Evolutionary conservation across 2,113 vertebrate species (phyloP).

Genomic region (Triplophysa rosa): DNA sequence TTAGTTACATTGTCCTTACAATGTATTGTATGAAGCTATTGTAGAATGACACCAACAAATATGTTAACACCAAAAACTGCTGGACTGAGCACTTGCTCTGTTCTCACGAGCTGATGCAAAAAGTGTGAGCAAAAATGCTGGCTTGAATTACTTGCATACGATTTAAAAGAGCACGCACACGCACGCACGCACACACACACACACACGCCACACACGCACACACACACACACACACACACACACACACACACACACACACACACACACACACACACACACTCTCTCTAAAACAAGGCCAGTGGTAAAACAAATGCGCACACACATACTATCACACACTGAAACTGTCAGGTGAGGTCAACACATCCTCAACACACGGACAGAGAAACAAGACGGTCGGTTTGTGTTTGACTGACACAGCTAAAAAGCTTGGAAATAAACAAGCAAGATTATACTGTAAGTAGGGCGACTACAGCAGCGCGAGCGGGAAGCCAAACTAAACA

Average conservation of each 20-base stretch:
- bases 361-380: constrained; percentile 13
- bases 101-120: neutral
- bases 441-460: constrained; percentile 1
- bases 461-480: neutral
- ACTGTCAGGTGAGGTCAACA: constrained; percentile 24
- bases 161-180: neutral
- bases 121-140: constrained; percentile 1
- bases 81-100: neutral
- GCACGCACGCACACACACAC: no score
- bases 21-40: no score
- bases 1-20: no score
- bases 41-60: no score
- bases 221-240: no score
- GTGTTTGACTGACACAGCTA: constrained; percentile 32
- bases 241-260: no score
- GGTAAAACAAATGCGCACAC: constrained; percentile 8
- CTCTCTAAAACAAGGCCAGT: neutral
- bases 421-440: constrained; percentile 2
- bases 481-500: constrained; percentile 32
- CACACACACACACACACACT: neutral
- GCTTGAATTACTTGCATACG: neutral
- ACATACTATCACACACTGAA: constrained; percentile 37
- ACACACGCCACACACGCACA: no score
- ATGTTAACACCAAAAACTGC: no score
- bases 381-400: neutral